A percentile compares a stretch with the other conserved stretches of the same genome.
Evolutionary conservation across 2,113 vertebrate species (phyloP).

Genomic region (Pygoscelis antarcticus): DNA sequence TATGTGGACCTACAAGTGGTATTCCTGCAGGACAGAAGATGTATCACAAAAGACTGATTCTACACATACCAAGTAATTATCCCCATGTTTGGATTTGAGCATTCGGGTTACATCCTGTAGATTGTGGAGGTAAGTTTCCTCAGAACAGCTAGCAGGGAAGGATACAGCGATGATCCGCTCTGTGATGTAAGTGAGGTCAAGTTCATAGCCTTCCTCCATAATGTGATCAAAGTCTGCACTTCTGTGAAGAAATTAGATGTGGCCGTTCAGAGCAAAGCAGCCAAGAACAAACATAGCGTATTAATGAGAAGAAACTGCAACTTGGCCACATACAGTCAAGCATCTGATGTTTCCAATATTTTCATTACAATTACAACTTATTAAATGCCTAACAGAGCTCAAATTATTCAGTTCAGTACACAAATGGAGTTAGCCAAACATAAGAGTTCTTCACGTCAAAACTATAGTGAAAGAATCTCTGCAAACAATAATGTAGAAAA

Average conservation of each 20-base stretch:
- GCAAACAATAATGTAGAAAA: not conserved
- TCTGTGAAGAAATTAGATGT: slow-evolving; percentile 36
- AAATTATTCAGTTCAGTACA: not conserved
- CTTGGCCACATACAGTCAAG: not conserved
- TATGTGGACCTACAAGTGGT: not conserved
- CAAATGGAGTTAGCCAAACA: not conserved
- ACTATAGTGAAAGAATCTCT: not conserved
- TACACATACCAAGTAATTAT: slow-evolving; percentile 92
- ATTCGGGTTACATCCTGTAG: slow-evolving; percentile 91
- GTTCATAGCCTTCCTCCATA: slow-evolving; percentile 92
- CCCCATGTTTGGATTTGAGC: slow-evolving; percentile 95
- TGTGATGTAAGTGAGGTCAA: slow-evolving; percentile 95
- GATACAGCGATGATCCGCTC: slow-evolving; percentile 94
- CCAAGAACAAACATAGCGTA: not conserved
- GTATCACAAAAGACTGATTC: not conserved
- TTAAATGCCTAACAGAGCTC: not conserved
- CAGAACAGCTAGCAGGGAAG: slow-evolving; percentile 86
- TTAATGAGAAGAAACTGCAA: not conserved
- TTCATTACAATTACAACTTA: not conserved
- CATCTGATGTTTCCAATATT: not conserved
- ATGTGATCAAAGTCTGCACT: slow-evolving; percentile 42
- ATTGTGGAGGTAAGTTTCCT: slow-evolving; percentile 88
- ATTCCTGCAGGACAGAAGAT: not conserved
- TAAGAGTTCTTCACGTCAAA: not conserved
- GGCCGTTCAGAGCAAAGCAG: not conserved